These are phyloP conservation scores for Bucco capensis DNA, from an alignment of 2,113 vertebrate species.

Conservation along the genomic window DNA sequence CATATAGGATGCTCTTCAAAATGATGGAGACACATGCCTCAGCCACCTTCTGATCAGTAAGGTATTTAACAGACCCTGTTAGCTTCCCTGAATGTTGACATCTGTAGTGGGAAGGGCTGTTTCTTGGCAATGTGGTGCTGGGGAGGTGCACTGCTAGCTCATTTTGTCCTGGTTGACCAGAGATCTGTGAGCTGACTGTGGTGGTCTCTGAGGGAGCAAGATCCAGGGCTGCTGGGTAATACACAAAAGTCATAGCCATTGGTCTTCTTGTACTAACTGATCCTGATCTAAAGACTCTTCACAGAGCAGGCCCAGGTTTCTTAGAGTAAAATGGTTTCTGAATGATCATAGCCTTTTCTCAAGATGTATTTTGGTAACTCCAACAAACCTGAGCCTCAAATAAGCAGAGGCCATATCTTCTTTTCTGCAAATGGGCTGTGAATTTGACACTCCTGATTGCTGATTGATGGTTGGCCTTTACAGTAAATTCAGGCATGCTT, in stretches of 20 bases:
- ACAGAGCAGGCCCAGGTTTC: neutral
- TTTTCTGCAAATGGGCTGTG: neutral
- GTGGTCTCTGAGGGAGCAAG: neutral
- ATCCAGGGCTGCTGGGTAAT: neutral
- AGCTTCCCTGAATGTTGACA: neutral
- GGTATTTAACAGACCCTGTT: neutral
- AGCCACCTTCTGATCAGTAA: neutral
- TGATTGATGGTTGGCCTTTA: neutral
- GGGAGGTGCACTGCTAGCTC: neutral
- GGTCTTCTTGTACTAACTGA: neutral
- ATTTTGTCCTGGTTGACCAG: neutral
- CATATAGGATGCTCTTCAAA: neutral
- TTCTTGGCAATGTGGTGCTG: neutral
- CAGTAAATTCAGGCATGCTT: neutral
- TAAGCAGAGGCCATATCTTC: neutral
- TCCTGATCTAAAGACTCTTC: neutral
- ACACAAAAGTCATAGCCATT: accelerated
- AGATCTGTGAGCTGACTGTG: neutral
- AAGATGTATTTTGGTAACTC: neutral
- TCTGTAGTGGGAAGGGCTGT: neutral
- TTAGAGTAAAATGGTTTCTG: neutral
- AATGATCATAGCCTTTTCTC: neutral
- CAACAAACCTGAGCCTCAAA: neutral
- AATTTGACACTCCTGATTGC: neutral
- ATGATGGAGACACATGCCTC: neutral